Evolutionary conservation across 1,140 invertebrate species (phyloP), one percentile per base, ranked within the genome.

Genomic region (Calliopsis andreniformis): DNA sequence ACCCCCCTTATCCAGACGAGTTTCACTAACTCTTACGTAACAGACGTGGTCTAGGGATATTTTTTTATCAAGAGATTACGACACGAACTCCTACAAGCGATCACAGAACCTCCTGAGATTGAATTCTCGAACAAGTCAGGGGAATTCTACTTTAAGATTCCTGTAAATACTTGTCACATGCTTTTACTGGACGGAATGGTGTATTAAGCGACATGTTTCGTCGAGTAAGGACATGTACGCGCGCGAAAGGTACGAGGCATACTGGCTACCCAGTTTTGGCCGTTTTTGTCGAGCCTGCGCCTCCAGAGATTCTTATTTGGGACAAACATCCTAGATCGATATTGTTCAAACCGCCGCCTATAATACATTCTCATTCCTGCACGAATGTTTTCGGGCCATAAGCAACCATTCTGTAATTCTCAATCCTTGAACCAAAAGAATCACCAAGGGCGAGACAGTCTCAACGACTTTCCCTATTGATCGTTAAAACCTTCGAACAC

Each of bases 211-310:
- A 63, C 23, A 3, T 39, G 16, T 1, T 3, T 62, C 20, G 7
- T 51, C 12, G 4, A 32, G 16, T 8, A 32, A 55, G 4, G 25
- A 53, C 3, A 25, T 23, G 25, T 55, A 30, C n/a, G 23, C 23
- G 7, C 45, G 35, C 30, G 58, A 51, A 39, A 62, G 20, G 32
- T 42, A 63, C 23, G 1, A 71, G n/a, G 18, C 28, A 73, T 63
- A 73, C 71, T 66, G 49, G 43, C 39, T 55, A 10, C n/a, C 39
- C 53, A n/a, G 35, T 59, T 30, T 51, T 30, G 28, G 12, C 10
- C 39, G 23, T 66, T 73, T 73, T 73, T 58, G 42, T 58, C 53
- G 69, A 73, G 69, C 51, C 76, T 78, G 69, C 76, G 76, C 76
- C 61, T 23, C 43, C 18, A 49, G 43, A 20, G 20, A 39, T 68